Evolutionary conservation across 23 tunicate genomes (phyloP), one percentile per base, ranked within the genome.

Genomic region (Oikopleura vanhoeffeni): DNA sequence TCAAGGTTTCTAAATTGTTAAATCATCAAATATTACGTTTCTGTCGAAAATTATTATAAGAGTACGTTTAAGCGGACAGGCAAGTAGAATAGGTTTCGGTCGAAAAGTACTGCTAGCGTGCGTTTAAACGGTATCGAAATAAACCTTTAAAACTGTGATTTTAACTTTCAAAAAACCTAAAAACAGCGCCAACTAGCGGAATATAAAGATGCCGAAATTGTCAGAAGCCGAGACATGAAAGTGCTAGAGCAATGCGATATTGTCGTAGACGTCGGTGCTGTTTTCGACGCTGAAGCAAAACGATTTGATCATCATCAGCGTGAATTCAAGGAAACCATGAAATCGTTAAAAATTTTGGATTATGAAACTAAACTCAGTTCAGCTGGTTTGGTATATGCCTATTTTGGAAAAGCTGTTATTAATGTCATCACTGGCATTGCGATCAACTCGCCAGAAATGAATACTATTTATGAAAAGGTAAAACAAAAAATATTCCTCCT

Each of bases 251-350:
- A 83, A 36, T 92, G 97, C 83, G 91, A 92, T 58, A 92, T 92
- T 32, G 97, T 92, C 41, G 92, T 92, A 0, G 97, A 92, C 86
- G 97, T 92, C 39, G 97, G 97, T 39, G 97, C 87, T 41, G 87
- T 83, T 18, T 92, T 58, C 75, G 91, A 90, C 41, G 87, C 88
- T 38, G 76, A 83, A 39, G 89, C 75, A 0, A 67, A 88, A 77
- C 84, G 89, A 49, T 92, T 85, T 85, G 97, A 92, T 76, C 97
- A 92, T 79, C 97, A 92, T 86, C 97, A 92, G 57, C 86, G 91
- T 85, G 87, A 85, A 28, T 92, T 92, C 64, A 41, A 40, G 0
- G 91, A 90, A 57, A 84, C 94, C 4, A 87, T 92, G 91, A 86
- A 87, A 41, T 84, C 88, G 3, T 71, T 71, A 34, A 71, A 71